Evolutionary conservation across 1,140 invertebrate genomes (phyloP).

Genomic region (Papilio polyxenes): DNA sequence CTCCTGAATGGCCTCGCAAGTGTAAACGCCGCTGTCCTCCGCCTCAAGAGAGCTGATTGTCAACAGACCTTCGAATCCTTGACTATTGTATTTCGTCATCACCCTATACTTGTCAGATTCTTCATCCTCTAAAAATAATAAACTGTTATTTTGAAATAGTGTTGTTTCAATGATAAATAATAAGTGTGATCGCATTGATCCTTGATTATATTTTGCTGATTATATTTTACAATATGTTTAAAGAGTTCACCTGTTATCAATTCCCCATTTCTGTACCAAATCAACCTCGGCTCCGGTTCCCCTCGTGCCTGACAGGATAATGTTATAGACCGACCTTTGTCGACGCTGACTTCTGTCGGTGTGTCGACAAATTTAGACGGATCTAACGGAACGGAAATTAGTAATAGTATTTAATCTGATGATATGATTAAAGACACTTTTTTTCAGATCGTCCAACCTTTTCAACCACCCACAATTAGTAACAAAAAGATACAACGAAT

Average conservation of each 20-base stretch:
- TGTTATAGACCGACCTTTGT: slow-evolving; percentile 63
- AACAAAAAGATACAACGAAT: too few species aligned
- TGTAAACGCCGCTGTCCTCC: slow-evolving; percentile 63
- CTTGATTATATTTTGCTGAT: background rate
- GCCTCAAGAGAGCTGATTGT: slow-evolving; percentile 60
- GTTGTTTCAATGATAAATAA: too few species aligned
- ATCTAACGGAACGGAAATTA: slow-evolving; percentile 44
- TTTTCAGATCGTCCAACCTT: too few species aligned
- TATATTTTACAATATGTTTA: background rate
- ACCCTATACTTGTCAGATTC: slow-evolving; percentile 58
- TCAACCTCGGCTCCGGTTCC: slow-evolving; percentile 64
- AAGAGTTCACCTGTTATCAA: slow-evolving; percentile 51
- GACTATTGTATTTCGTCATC: slow-evolving; percentile 65
- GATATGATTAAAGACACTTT: background rate
- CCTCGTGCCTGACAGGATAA: slow-evolving; percentile 66
- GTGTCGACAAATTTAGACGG: slow-evolving; percentile 62
- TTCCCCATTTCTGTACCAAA: slow-evolving; percentile 64
- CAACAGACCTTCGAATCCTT: slow-evolving; percentile 65
- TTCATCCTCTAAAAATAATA: slow-evolving; percentile 51
- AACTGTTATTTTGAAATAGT: background rate
- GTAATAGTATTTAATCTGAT: background rate
- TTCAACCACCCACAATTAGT: too few species aligned
- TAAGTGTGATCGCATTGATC: too few species aligned
- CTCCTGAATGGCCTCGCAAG: slow-evolving; percentile 61
- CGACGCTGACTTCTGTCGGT: slow-evolving; percentile 54